These are phyloP conservation scores for Lepisosteus osseus DNA, from an alignment of 2,113 vertebrate genomes.

Conservation along the genomic window DNA sequence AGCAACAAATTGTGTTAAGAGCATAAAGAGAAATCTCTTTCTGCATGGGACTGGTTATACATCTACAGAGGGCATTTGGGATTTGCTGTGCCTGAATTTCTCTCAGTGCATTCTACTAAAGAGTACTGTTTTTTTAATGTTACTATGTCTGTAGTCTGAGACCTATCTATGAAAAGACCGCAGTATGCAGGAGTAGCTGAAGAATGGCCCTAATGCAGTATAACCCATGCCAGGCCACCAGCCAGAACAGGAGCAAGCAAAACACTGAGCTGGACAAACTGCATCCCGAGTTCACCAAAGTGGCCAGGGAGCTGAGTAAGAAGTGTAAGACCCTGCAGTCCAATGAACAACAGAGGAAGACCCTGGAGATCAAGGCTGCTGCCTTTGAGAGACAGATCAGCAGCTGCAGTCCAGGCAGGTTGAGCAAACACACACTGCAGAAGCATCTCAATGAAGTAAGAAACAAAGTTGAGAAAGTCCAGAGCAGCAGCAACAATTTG, in stretches of 20 bases:
- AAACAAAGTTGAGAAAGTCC: constrained; percentile 59
- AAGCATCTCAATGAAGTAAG: constrained; percentile 68
- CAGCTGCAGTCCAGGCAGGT: constrained; percentile 55
- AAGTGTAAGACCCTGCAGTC: constrained; percentile 60
- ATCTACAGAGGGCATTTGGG: too few species aligned
- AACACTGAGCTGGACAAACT: constrained; percentile 74
- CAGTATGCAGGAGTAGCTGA: constrained; percentile 18
- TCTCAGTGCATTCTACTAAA: too few species aligned
- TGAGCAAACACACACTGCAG: constrained; percentile 44
- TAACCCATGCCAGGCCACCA: constrained; percentile 21
- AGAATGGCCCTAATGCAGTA: constrained; percentile 17
- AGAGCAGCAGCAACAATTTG: constrained; percentile 55
- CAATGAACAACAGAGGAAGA: constrained; percentile 68
- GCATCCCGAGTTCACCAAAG: constrained; percentile 68
- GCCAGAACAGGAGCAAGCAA: constrained; percentile 44
- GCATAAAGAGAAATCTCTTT: too few species aligned
- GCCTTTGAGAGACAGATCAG: constrained; percentile 60
- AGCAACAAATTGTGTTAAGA: too few species aligned
- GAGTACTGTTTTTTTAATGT: too few species aligned
- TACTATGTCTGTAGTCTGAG: too few species aligned
- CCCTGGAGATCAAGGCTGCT: constrained; percentile 50
- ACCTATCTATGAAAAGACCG: too few species aligned
- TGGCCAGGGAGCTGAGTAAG: constrained; percentile 69
- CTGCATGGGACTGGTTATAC: too few species aligned
- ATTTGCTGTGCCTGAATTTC: too few species aligned